Evolutionary conservation across 2,888 invertebrate genomes (phyloP).

Genomic region (Artemia sinica): DNA sequence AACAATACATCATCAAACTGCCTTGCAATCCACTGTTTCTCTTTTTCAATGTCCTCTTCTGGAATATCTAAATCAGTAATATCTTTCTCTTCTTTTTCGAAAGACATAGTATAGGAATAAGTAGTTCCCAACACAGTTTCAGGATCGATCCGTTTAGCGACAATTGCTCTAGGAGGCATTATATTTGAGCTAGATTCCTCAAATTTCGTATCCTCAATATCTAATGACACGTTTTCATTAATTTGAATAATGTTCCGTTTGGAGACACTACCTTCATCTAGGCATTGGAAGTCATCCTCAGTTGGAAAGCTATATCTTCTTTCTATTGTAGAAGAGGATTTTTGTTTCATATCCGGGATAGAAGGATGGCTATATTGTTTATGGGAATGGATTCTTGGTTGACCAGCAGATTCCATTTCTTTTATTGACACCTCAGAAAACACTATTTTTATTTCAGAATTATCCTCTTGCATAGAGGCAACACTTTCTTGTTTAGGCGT

Average conservation of each 20-base stretch:
- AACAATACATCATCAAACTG: constrained; percentile 51
- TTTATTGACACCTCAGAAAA: not conserved
- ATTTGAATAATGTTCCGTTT: not conserved
- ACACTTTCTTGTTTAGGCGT: constrained; percentile 32
- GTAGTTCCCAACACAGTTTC: constrained; percentile 7
- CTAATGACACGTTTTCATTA: constrained; percentile 37
- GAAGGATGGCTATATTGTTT: constrained; percentile 25
- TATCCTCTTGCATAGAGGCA: constrained; percentile 32
- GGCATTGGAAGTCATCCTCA: constrained; percentile 30
- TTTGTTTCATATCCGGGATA: constrained; percentile 46
- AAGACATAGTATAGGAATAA: constrained; percentile 24
- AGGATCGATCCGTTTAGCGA: constrained; percentile 20
- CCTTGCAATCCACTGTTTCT: constrained; percentile 76
- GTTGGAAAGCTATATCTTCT: constrained; percentile 35
- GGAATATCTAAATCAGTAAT: constrained; percentile 39
- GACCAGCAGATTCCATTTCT: constrained; percentile 2
- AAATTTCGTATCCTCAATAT: not conserved
- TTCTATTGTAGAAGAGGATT: constrained; percentile 37
- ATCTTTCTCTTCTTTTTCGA: constrained; percentile 29
- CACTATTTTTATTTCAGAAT: not conserved
- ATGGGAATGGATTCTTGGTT: not conserved
- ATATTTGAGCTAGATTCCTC: not conserved
- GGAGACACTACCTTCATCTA: not conserved
- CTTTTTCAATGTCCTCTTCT: constrained; percentile 30
- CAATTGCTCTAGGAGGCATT: constrained; percentile 17